Conservation (phyloP, 2,113 vertebrate species). For the Herpetotheres cachinnans region DNA sequence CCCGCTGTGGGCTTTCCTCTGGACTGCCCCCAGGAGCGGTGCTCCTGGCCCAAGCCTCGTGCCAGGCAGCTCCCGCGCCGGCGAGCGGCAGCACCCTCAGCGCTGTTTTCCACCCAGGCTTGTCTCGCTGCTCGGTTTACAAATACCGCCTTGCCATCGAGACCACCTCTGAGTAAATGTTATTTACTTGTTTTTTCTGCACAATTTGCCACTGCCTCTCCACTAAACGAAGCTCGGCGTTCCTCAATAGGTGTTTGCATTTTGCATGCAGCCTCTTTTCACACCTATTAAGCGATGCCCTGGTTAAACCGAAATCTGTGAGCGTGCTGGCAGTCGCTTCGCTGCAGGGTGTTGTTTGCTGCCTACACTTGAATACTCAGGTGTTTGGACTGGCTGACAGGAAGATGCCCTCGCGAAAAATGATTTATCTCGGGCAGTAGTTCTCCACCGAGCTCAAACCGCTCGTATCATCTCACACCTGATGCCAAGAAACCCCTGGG, state of each 20-base stretch:
- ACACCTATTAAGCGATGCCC: not conserved
- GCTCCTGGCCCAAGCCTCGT: fast-evolving
- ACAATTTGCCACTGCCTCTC: not conserved
- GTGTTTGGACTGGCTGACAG: not conserved
- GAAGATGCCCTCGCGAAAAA: not conserved
- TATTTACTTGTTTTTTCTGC: not conserved
- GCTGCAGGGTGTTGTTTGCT: not conserved
- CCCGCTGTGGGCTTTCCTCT: not conserved
- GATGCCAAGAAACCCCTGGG: not conserved
- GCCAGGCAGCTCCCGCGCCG: not conserved
- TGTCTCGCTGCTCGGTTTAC: not conserved
- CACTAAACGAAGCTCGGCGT: fast-evolving
- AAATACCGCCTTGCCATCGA: not conserved
- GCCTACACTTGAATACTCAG: not conserved
- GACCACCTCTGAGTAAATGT: not conserved
- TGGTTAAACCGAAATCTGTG: not conserved
- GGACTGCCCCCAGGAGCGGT: fast-evolving
- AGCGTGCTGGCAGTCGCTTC: not conserved
- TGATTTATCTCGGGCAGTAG: not conserved
- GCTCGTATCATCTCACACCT: fast-evolving
- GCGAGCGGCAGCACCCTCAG: not conserved
- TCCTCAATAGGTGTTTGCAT: not conserved
- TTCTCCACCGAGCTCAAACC: fast-evolving
- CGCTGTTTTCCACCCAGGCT: not conserved
- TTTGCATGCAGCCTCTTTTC: not conserved